Evolutionary conservation across 2,888 invertebrate species (phyloP).

Genomic region (Platycheirus albimanus): DNA sequence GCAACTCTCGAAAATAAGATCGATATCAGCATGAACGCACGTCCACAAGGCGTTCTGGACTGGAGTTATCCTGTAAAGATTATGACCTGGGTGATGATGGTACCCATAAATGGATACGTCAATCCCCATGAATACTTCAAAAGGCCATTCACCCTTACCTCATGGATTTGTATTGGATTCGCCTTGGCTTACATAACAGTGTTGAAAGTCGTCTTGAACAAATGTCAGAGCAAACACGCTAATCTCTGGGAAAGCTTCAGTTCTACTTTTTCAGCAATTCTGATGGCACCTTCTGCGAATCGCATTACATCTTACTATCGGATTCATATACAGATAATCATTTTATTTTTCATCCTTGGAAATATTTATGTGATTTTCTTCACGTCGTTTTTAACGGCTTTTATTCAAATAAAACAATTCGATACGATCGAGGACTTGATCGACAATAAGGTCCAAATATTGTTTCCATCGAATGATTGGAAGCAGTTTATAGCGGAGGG

Average conservation of each 20-base stretch:
- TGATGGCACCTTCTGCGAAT: neutral
- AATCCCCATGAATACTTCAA: slow-evolving; percentile 34
- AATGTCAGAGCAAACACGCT: neutral
- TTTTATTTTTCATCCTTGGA: slow-evolving; percentile 32
- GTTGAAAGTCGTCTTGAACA: slow-evolving; percentile 21
- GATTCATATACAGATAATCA: slow-evolving; percentile 20
- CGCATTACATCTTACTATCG: slow-evolving; percentile 6
- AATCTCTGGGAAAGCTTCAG: slow-evolving; percentile 35
- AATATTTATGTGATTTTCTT: slow-evolving; percentile 37
- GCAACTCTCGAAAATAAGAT: slow-evolving; percentile 8
- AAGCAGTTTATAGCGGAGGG: neutral
- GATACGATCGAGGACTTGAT: slow-evolving; percentile 34
- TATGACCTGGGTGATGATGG: slow-evolving; percentile 5
- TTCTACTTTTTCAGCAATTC: slow-evolving; percentile 12
- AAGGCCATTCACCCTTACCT: slow-evolving; percentile 1
- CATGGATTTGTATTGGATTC: slow-evolving; percentile 43
- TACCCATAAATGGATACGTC: slow-evolving; percentile 33
- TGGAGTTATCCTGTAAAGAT: slow-evolving; percentile 23
- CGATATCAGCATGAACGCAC: slow-evolving; percentile 39
- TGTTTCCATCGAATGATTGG: neutral
- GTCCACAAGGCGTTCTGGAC: neutral
- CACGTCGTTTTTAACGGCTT: slow-evolving; percentile 50
- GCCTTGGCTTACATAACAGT: slow-evolving; percentile 29
- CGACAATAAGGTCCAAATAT: slow-evolving; percentile 30
- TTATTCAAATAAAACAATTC: slow-evolving; percentile 40